Evolutionary conservation across 1,140 invertebrate species (phyloP).

Genomic region (Orius laevigatus): DNA sequence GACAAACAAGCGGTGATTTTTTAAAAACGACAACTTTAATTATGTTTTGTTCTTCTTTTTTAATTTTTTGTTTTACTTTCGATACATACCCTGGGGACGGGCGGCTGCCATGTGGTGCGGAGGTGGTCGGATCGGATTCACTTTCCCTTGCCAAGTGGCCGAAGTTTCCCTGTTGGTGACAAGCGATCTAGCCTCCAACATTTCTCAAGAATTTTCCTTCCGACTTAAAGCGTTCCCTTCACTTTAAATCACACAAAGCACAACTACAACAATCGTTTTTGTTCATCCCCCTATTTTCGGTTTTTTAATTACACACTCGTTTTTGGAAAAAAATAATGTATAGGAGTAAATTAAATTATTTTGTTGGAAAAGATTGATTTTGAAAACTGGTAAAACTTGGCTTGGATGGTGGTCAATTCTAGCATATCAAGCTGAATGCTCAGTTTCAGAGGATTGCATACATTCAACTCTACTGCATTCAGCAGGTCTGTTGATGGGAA

Average conservation of each 20-base stretch:
- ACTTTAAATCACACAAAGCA: constrained; percentile 12
- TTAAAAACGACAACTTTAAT: no score
- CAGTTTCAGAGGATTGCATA: no score
- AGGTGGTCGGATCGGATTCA: constrained; percentile 26
- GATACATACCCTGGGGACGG: constrained; percentile 27
- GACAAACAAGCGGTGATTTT: no score
- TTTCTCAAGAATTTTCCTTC: constrained; percentile 21
- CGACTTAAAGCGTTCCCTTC: constrained; percentile 9
- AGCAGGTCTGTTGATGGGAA: no score
- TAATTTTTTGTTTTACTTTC: no score
- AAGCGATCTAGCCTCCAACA: constrained; percentile 33
- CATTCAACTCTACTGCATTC: no score
- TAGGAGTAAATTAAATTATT: not conserved
- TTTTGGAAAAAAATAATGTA: not conserved
- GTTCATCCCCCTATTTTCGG: constrained; percentile 3
- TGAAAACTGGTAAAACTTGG: not conserved
- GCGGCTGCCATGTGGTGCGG: constrained; percentile 31
- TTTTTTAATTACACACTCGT: not conserved
- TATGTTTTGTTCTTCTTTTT: no score
- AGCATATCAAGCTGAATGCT: no score
- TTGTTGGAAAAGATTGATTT: not conserved
- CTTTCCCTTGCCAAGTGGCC: constrained; percentile 29
- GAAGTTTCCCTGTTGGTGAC: constrained; percentile 23
- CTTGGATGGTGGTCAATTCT: not conserved
- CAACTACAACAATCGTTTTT: constrained; percentile 15